Evolutionary conservation across 2,888 invertebrate species (phyloP), one percentile per base, ranked within the genome.

Genomic region (Campoplex capitator): DNA sequence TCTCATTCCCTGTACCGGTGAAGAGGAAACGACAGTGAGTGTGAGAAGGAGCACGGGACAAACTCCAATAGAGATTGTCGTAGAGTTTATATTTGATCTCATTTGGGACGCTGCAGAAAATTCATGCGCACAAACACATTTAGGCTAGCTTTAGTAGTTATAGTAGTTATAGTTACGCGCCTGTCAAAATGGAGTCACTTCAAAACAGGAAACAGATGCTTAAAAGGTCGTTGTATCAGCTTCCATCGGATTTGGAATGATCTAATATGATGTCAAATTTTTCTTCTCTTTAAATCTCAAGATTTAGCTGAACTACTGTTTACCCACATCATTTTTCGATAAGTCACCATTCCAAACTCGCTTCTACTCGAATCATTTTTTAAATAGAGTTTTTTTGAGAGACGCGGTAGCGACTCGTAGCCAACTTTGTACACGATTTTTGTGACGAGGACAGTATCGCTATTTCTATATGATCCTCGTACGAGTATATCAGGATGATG

Each of bases 1-100:
- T 78, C 78, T 83, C 62, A 83, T 85, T 79, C 75, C 65, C 18
- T 48, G 38, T 13, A 75, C 65, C 32, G 32, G 58, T 65, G 79
- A 78, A 67, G 51, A 28, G 58, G 18, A 75, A 74, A 70, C 78
- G 54, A 62, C 54, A 75, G 54, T 51, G 51, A 62, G 51, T 38
- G 23, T 16, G 18, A n/a, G 51, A 32, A 32, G 9, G 62, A 32
- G 32, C 18, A 51, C 4, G n/a, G 2, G 51, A n/a, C 32, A 32
- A 62, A 62, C 23, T 38, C 28, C 13, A n/a, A 71, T 51, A 18
- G 32, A 58, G 76, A 38, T 76, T 32, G 58, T 48, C 67, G 35
- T 16, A 75, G 54, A 56, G 56, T 28, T 74, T 42, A 48, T 54
- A 18, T 74, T 56, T 35, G 35, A 23, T 56, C 38, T 56, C 32